phyloP scores from a whole-genome alignment of 2,797 vertebrate genomes.

The Helicolenus hilgendorfi region DNA sequence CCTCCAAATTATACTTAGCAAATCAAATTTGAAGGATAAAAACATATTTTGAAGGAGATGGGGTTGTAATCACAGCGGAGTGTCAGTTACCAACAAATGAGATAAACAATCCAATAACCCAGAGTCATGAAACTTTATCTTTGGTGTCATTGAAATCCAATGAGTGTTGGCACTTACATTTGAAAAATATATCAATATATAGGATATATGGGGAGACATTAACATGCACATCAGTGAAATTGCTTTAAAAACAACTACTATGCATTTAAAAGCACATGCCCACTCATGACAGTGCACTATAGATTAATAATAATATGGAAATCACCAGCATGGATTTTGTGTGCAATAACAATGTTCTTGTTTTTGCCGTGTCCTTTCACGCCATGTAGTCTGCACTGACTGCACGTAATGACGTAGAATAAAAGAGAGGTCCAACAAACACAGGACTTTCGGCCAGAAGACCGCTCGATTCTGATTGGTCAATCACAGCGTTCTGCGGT shows the following conservation, averaged over 20 bases:
- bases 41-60: background rate
- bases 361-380: no score
- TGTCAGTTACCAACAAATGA: background rate
- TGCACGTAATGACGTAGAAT: background rate
- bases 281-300: no score
- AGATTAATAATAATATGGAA: background rate
- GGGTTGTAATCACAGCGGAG: background rate
- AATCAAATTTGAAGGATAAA: background rate
- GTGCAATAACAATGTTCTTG: no score
- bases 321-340: background rate
- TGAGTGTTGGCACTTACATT: background rate
- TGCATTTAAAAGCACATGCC: background rate
- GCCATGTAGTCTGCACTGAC: no score
- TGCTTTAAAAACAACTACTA: background rate
- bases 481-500: no score
- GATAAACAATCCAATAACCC: conserved; percentile 12
- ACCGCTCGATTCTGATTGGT: background rate
- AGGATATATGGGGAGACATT: background rate
- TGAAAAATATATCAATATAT: background rate
- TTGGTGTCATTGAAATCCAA: background rate
- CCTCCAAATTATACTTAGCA: background rate
- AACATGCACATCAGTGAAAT: background rate
- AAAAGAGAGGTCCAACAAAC: background rate
- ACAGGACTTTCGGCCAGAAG: background rate
- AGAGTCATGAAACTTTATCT: background rate